These are phyloP conservation scores for Panorpa germanica DNA, from an alignment of 2,888 invertebrate species.

Conservation along the genomic window DNA sequence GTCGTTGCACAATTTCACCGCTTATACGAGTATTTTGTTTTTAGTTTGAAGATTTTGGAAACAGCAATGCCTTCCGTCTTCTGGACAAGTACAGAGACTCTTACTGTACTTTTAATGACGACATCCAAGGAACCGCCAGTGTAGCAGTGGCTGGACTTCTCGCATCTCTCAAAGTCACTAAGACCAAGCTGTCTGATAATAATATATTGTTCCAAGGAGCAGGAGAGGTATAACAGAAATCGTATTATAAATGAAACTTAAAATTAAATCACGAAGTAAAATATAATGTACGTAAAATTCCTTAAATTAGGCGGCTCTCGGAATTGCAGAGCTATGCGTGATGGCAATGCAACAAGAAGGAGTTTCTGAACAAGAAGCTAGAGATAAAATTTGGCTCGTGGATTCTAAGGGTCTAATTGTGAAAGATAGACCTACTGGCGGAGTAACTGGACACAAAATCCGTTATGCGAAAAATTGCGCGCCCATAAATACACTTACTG, in stretches of 20 bases:
- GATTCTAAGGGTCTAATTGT: constrained; percentile 92
- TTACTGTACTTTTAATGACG: constrained; percentile 97
- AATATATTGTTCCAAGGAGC: constrained; percentile 89
- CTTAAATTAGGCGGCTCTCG: constrained; percentile 56
- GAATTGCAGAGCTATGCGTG: constrained; percentile 81
- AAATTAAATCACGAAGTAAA: too few relatives aligned
- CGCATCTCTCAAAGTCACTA: constrained; percentile 69
- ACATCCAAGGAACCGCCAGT: constrained; percentile 94
- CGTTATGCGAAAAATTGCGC: constrained; percentile 62
- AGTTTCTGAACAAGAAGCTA: constrained; percentile 51
- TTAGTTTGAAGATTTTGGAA: constrained; percentile 97
- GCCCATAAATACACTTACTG: constrained; percentile 57
- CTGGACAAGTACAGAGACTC: constrained; percentile 73
- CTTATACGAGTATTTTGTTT: constrained; percentile 14
- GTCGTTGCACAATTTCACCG: background rate
- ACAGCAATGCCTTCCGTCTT: constrained; percentile 88
- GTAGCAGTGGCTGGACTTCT: constrained; percentile 90
- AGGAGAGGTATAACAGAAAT: constrained; percentile 90
- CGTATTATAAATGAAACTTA: too few relatives aligned
- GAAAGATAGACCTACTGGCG: constrained; percentile 66
- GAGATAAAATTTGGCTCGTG: constrained; percentile 77
- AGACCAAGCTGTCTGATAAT: constrained; percentile 65
- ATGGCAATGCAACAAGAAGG: constrained; percentile 89
- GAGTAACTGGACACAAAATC: constrained; percentile 59
- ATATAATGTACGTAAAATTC: constrained; percentile 1